phyloP scores from a whole-genome alignment of 37 sponge, comb jelly and placozoan species.

The Diacarnus erythraeanus region DNA sequence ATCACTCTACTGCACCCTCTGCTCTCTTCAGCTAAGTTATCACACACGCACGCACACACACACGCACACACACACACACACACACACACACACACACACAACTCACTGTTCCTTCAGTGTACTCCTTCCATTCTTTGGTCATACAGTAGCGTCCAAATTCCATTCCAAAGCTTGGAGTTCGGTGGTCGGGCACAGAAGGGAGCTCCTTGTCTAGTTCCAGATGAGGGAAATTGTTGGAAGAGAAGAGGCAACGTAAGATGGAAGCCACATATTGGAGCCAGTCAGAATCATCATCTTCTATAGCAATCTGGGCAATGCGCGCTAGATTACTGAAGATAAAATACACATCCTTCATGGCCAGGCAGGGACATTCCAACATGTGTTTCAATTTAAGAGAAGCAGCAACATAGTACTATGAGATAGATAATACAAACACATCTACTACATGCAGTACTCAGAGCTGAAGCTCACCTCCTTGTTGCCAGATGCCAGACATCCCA shows the following conservation, averaged over 20 bases:
- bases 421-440: neutral
- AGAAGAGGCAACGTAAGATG: conserved; percentile 31
- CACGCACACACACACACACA: conserved; percentile 37
- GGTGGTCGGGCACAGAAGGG: conserved; percentile 36
- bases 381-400: conserved; percentile 36
- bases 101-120: conserved; percentile 52
- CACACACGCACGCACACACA: conserved; percentile 16
- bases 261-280: conserved; percentile 44
- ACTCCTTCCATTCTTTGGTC: conserved; percentile 58
- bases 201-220: conserved; percentile 19
- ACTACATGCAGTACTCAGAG: neutral
- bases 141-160: conserved; percentile 49
- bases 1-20: neutral
- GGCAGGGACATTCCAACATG: neutral
- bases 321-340: conserved; percentile 34
- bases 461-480: conserved; percentile 48
- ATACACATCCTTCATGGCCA: conserved; percentile 3
- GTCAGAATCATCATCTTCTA: conserved; percentile 32
- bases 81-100: conserved; percentile 8
- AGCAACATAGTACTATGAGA: conserved; percentile 35
- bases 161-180: conserved; percentile 47
- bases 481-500: conserved; percentile 34
- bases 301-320: neutral
- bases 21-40: neutral
- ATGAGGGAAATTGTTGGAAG: neutral